Evolutionary conservation across 2,797 vertebrate species (phyloP).

Genomic region (Pangasius mekongensis): DNA sequence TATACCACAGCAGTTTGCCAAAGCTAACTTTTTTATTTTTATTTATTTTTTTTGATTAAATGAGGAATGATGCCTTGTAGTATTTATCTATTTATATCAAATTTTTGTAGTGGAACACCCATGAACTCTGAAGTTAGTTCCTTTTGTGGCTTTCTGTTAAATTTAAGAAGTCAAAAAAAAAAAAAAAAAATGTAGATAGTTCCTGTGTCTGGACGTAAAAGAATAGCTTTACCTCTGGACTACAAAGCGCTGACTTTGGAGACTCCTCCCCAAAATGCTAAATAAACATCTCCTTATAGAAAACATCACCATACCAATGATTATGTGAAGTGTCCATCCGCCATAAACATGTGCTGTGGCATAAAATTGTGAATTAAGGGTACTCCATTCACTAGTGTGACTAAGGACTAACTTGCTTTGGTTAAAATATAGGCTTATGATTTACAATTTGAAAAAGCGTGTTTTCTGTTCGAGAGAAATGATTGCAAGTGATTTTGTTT

Average conservation of each 20-base stretch:
- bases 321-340: neutral
- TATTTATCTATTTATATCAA: neutral
- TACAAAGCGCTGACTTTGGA: neutral
- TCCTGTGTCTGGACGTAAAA: neutral
- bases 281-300: neutral
- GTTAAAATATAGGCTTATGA: neutral
- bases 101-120: neutral
- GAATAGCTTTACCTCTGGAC: neutral
- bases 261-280: neutral
- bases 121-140: neutral
- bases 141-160: neutral
- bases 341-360: neutral
- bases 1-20: neutral
- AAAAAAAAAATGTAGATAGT: too few relatives aligned
- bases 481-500: neutral
- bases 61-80: neutral
- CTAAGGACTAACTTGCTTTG: neutral
- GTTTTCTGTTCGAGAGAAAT: neutral
- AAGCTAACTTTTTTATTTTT: neutral
- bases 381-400: neutral
- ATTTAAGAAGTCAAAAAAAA: neutral
- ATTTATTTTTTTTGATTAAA: neutral
- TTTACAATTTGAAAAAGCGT: too few relatives aligned
- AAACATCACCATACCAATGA: neutral
- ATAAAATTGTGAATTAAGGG: neutral